Percentiles rank a stretch among this genome's conserved stretches.
phyloP scores from a whole-genome alignment of 2,113 vertebrate species.

The Sterna hirundo region DNA sequence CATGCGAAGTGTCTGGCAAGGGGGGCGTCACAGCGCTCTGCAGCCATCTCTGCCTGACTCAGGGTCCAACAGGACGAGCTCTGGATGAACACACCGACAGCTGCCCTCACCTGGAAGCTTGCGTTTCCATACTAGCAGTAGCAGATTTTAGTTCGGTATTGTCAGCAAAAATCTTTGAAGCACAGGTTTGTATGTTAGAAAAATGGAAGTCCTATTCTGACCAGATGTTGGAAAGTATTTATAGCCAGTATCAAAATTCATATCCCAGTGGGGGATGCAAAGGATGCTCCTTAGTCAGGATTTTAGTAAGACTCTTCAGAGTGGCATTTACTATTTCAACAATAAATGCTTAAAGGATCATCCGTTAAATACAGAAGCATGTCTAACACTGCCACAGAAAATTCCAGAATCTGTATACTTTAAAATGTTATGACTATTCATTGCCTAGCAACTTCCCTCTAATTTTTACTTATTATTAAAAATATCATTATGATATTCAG shows the following conservation, averaged over 20 bases:
- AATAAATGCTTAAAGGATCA: background rate
- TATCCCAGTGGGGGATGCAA: background rate
- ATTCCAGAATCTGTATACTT: background rate
- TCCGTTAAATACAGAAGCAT: background rate
- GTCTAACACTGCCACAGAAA: background rate
- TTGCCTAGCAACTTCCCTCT: background rate
- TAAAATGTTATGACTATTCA: background rate
- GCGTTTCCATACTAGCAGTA: background rate
- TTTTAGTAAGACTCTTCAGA: background rate
- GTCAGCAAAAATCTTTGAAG: background rate
- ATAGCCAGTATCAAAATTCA: background rate
- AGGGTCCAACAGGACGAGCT: background rate
- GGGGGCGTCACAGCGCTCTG: background rate
- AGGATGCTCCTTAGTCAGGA: background rate
- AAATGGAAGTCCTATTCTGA: background rate
- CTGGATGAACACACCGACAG: background rate
- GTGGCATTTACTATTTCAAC: background rate
- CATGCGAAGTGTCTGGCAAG: accelerated
- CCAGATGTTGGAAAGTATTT: background rate
- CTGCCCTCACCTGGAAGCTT: background rate
- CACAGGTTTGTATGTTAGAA: background rate
- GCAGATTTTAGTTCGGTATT: background rate
- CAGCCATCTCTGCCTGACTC: background rate
- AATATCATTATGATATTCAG: background rate
- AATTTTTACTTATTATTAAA: background rate